A percentile compares a stretch with the other conserved stretches of the same genome.
Evolutionary conservation across 1,140 invertebrate genomes (phyloP).

Genomic region (Papilio machaon): DNA sequence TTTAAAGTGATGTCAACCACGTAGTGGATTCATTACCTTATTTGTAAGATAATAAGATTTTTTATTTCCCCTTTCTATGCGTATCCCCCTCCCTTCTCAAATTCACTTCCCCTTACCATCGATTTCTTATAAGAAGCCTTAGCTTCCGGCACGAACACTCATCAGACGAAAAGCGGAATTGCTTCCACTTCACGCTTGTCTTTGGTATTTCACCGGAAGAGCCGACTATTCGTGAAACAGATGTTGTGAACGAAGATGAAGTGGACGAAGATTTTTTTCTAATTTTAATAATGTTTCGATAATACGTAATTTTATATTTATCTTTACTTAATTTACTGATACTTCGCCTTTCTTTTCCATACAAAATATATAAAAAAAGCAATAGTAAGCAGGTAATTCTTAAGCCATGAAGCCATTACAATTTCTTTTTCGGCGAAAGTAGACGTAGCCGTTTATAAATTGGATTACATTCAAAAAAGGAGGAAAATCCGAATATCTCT

Average conservation of each 20-base stretch:
- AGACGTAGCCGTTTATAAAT: slow-evolving; percentile 31
- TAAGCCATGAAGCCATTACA: slow-evolving; percentile 34
- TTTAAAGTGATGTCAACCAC: neutral
- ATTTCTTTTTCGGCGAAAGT: slow-evolving; percentile 28
- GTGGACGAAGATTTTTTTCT: neutral
- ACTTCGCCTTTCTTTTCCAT: neutral
- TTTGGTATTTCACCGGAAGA: no score
- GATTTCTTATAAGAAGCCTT: no score
- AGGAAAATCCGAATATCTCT: slow-evolving; percentile 31
- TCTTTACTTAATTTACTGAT: neutral
- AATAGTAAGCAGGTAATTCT: slow-evolving; percentile 15
- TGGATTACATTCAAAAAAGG: slow-evolving; percentile 33
- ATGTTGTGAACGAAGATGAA: neutral
- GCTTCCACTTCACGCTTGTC: no score
- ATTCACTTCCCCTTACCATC: no score
- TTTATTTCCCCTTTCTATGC: no score
- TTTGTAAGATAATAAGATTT: neutral
- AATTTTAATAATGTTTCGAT: neutral
- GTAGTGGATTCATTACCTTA: neutral
- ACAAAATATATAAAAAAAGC: slow-evolving; percentile 13
- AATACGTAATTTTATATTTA: neutral
- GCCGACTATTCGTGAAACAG: neutral
- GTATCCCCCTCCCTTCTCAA: no score
- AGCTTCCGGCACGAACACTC: no score
- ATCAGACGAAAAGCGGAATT: no score